A percentile compares a stretch with the other conserved stretches of the same genome.
Conservation (phyloP, 2,113 vertebrate genomes). For the Callionymus lyra region DNA sequence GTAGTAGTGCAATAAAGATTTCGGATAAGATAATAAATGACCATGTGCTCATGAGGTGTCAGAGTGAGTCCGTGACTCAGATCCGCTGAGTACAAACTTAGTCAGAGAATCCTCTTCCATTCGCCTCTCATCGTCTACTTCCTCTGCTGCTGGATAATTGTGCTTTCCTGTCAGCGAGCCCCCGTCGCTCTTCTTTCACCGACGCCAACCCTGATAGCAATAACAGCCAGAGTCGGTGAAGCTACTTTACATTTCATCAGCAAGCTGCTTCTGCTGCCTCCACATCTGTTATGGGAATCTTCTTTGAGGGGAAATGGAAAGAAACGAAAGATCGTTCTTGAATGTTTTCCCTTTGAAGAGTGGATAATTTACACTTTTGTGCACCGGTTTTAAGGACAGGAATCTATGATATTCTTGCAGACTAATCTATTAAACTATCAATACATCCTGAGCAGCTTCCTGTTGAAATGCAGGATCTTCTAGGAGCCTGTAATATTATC, state of each 20-base stretch:
- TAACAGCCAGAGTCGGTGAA: slow-evolving; percentile 36
- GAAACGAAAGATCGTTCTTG: slow-evolving; percentile 51
- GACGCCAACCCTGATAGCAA: slow-evolving; percentile 36
- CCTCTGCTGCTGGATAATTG: slow-evolving; percentile 7
- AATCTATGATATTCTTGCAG: slow-evolving; percentile 39
- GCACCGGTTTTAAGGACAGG: slow-evolving; percentile 35
- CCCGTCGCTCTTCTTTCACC: slow-evolving; percentile 35
- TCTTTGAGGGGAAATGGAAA: slow-evolving; percentile 39
- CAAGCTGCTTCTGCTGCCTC: slow-evolving; percentile 42
- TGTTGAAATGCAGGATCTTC: slow-evolving; percentile 28
- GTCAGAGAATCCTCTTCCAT: too few relatives aligned
- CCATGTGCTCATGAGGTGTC: too few relatives aligned
- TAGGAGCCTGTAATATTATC: slow-evolving; percentile 31
- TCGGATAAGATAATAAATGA: too few relatives aligned
- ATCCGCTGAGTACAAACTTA: too few relatives aligned
- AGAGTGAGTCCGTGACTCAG: too few relatives aligned
- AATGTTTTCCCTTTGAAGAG: slow-evolving; percentile 53
- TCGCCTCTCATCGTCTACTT: slow-evolving; percentile 1
- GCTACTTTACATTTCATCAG: slow-evolving; percentile 54
- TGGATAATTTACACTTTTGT: slow-evolving; percentile 37
- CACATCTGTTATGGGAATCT: slow-evolving; percentile 64
- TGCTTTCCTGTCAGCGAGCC: slow-evolving; percentile 18
- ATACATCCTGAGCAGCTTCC: slow-evolving; percentile 17
- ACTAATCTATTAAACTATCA: slow-evolving; percentile 46
- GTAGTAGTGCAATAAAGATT: too few relatives aligned